Evolutionary conservation across 2,888 invertebrate genomes (phyloP).

Genomic region (Caenorhabditis sp.): DNA sequence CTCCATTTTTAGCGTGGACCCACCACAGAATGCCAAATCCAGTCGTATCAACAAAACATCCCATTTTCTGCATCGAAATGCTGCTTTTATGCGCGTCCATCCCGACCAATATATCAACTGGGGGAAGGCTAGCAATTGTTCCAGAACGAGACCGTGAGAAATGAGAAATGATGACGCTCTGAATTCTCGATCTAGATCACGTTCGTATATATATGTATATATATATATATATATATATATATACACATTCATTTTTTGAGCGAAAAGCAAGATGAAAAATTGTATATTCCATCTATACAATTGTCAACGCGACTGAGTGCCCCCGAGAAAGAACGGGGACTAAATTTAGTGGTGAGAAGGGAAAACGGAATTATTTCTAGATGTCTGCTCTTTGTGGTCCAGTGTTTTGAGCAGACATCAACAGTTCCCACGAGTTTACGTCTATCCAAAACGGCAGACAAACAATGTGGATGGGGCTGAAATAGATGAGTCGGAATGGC

Average conservation of each 20-base stretch:
- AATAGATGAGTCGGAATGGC: too few relatives aligned
- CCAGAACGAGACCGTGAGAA: neutral
- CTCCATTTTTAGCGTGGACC: constrained; percentile 32
- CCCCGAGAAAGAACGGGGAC: constrained; percentile 10
- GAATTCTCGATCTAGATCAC: neutral
- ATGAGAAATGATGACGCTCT: constrained; percentile 27
- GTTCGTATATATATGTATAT: neutral
- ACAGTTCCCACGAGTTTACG: too few relatives aligned
- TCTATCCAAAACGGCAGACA: too few relatives aligned
- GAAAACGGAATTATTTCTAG: constrained; percentile 13
- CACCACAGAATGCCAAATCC: constrained; percentile 4
- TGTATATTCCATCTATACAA: constrained; percentile 33
- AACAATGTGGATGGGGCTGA: too few relatives aligned
- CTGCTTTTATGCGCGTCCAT: constrained; percentile 7
- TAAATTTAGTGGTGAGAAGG: too few relatives aligned
- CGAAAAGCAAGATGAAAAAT: constrained; percentile 18
- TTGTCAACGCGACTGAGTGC: neutral
- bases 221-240: neutral
- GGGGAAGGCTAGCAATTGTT: constrained; percentile 13
- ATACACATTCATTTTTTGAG: neutral
- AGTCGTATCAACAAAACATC: constrained; percentile 23
- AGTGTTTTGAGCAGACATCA: too few relatives aligned
- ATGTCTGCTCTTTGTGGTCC: constrained; percentile 13
- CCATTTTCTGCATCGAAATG: constrained; percentile 2
- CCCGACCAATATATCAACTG: constrained; percentile 32